These are phyloP conservation scores for Apamea crenata DNA, from an alignment of 2,888 invertebrate species.

Conservation along the genomic window DNA sequence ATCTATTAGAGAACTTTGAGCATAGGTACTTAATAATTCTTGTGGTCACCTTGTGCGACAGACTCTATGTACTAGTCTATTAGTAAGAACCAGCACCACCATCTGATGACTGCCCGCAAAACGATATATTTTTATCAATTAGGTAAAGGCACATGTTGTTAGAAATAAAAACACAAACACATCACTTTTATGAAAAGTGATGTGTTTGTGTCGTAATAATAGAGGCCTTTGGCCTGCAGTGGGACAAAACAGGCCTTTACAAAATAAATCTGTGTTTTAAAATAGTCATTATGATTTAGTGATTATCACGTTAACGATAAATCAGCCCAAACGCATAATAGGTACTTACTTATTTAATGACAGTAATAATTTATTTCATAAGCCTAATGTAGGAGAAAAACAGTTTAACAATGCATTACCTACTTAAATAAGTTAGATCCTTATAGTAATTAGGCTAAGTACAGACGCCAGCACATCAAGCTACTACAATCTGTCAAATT, in stretches of 20 bases:
- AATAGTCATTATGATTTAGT: not conserved
- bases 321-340: not conserved
- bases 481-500: too few species aligned
- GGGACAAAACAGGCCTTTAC: not conserved
- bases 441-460: not conserved
- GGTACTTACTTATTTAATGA: too few species aligned
- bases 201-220: too few species aligned
- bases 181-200: too few species aligned
- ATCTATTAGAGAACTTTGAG: not conserved
- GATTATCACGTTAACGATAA: not conserved
- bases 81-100: not conserved
- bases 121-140: not conserved
- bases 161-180: conserved; percentile 4
- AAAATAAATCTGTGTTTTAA: conserved; percentile 1
- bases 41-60: not conserved
- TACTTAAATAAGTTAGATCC: not conserved
- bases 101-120: not conserved
- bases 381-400: not conserved
- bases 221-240: too few species aligned
- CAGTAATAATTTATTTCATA: not conserved
- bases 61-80: not conserved
- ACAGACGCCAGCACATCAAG: too few species aligned
- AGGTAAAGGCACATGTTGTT: not conserved
- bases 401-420: not conserved
- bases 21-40: not conserved